Evolutionary conservation across 2,888 invertebrate genomes (phyloP), one percentile per base, ranked within the genome.

Genomic region (Strigamia transsilvanica): DNA sequence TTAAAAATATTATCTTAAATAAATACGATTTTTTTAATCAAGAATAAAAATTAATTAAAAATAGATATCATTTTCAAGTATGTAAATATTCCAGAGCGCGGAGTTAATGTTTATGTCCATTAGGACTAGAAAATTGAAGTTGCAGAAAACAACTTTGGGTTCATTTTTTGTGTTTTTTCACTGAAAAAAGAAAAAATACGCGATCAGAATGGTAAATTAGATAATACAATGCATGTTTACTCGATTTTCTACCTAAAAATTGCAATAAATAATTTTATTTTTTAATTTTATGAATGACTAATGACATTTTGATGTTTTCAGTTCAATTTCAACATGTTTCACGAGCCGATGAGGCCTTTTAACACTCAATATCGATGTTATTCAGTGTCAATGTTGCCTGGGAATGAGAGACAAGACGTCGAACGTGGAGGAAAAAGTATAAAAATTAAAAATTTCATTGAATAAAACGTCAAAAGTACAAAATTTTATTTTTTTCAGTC

Each of bases 381-480:
- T 89, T 97, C 98, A 0, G 96, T 97, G 0, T 96, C 96, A 12
- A 97, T 98, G 97, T 89, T 97, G 81, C 96, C 97, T 66, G 97
- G 96, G 80, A 95, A 95, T 87, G 97, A 97, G 87, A 91, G 97
- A 82, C 94, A 94, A 86, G 97, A 98, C 88, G 96, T 98, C 4
- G 98, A 98, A 90, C 92, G 94, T 86, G 98, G 98, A 86, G 98
- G 98, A 85, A 98, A 98, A 92, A 98, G 97, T 97, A 90, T 90
- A 91, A 15, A n/a, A 4, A 73, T 4, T 73, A 73, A 73, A 32
- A 73, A 6, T 18, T 66, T 66, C 9, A 2, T 6, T 6, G 7
- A n/a, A 21, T 3, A 56, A 56, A 18, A 21, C 66, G 5, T 73
- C 5, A 23, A 51, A 6, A 2, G 13, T n/a, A n/a, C n/a, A n/a